Evolutionary conservation across 1,140 invertebrate genomes (phyloP).

Genomic region (Drosophila kurseongensis): DNA sequence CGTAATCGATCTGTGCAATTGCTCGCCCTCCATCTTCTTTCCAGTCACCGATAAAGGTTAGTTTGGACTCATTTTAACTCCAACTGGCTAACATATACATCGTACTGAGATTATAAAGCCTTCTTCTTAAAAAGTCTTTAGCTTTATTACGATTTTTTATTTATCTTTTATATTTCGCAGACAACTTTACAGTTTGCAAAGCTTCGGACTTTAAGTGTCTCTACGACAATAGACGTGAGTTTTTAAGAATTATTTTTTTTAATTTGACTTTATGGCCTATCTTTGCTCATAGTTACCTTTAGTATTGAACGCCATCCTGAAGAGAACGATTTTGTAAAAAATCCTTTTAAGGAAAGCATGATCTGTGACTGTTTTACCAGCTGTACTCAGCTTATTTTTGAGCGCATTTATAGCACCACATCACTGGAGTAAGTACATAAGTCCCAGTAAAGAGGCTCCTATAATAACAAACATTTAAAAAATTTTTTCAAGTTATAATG

Average conservation of each 20-base stretch:
- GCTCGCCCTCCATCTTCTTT: slow-evolving; percentile 67
- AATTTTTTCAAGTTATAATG: slow-evolving; percentile 25
- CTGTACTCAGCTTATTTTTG: slow-evolving; percentile 66
- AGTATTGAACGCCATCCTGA: slow-evolving; percentile 37
- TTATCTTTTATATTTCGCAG: slow-evolving; percentile 14
- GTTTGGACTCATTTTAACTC: not conserved
- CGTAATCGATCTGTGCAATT: slow-evolving; percentile 59
- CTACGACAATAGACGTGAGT: slow-evolving; percentile 64
- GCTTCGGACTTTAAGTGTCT: slow-evolving; percentile 75
- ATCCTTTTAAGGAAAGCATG: slow-evolving; percentile 54
- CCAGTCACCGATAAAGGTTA: slow-evolving; percentile 50
- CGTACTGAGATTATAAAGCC: too few species aligned
- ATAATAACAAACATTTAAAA: not conserved
- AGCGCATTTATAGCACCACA: slow-evolving; percentile 37
- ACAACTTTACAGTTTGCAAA: slow-evolving; percentile 70
- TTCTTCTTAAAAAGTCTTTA: too few species aligned
- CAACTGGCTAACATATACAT: too few species aligned
- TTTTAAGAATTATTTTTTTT: not conserved
- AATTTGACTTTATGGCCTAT: not conserved
- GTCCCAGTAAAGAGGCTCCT: not conserved
- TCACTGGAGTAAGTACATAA: slow-evolving; percentile 48
- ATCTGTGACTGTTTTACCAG: slow-evolving; percentile 70
- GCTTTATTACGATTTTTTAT: not conserved
- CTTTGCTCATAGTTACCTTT: slow-evolving; percentile 43
- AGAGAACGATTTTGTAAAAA: slow-evolving; percentile 60